These are phyloP conservation scores for Pempheris klunzingeri DNA, from an alignment of 2,797 vertebrate genomes.

Conservation along the genomic window DNA sequence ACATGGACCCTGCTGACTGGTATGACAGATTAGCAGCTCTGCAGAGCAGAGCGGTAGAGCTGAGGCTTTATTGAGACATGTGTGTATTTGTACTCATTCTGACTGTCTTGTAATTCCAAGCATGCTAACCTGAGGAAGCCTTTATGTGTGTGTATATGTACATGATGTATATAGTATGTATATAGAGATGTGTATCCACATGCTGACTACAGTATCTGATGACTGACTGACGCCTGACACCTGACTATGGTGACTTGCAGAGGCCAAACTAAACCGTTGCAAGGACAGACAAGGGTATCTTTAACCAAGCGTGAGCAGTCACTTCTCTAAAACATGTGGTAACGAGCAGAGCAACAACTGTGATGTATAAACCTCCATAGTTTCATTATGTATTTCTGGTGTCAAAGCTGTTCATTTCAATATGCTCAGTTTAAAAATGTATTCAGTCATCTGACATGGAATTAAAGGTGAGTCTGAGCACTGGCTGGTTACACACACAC, in stretches of 20 bases:
- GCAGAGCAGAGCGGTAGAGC: slow-evolving; percentile 22
- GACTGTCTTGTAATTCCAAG: not conserved
- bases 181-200: slow-evolving; percentile 33
- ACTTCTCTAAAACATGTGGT: not conserved
- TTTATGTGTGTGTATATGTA: not conserved
- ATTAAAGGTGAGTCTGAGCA: not conserved
- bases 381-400: not conserved
- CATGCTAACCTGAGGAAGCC: not conserved
- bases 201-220: slow-evolving; percentile 57
- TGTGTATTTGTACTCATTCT: not conserved
- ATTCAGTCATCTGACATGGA: not conserved
- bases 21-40: slow-evolving; percentile 66
- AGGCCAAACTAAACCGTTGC: slow-evolving; percentile 82
- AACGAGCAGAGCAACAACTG: not conserved
- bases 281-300: slow-evolving; percentile 92
- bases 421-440: not conserved
- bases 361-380: not conserved
- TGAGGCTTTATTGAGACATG: slow-evolving; percentile 31
- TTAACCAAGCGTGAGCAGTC: slow-evolving; percentile 9
- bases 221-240: slow-evolving; percentile 86
- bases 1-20: slow-evolving; percentile 43
- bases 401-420: not conserved
- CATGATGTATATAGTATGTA: not conserved
- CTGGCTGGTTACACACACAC: not conserved
- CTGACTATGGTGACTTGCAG: slow-evolving; percentile 75